These are phyloP conservation scores for Acanthoscelides obtectus DNA, from an alignment of 2,888 invertebrate genomes.

Conservation along the genomic window DNA sequence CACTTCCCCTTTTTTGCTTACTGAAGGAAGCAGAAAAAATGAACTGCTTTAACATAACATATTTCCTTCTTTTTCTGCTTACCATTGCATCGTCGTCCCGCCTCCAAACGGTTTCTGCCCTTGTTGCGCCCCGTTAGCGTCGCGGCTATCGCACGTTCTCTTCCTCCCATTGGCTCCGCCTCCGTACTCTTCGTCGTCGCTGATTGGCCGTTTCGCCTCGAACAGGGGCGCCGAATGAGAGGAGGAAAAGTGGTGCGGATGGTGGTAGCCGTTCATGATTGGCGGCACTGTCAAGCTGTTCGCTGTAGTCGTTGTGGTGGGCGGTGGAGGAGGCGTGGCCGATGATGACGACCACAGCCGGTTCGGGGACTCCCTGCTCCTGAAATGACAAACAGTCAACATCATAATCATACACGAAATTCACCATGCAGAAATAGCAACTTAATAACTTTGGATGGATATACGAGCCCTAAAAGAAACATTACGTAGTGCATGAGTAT, in stretches of 20 bases:
- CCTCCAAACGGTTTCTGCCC: background rate
- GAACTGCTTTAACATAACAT: too few species aligned
- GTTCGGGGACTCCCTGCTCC: constrained; percentile 39
- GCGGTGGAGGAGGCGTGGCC: background rate
- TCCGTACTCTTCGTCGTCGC: constrained; percentile 35
- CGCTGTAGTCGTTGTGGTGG: background rate
- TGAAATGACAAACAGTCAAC: too few species aligned
- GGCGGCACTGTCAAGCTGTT: background rate
- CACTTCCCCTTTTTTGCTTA: too few species aligned
- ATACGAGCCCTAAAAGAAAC: too few species aligned
- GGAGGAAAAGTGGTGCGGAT: background rate
- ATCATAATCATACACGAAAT: too few species aligned
- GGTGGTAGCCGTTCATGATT: background rate
- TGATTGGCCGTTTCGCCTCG: constrained; percentile 36
- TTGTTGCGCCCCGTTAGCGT: background rate
- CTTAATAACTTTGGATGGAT: too few species aligned
- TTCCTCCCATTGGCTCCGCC: constrained; percentile 24
- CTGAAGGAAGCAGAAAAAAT: too few species aligned
- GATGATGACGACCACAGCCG: background rate
- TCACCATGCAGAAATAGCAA: too few species aligned
- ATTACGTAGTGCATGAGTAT: too few species aligned
- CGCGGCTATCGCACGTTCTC: constrained; percentile 43
- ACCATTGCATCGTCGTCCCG: background rate
- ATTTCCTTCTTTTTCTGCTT: too few species aligned
- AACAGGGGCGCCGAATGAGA: constrained; percentile 16